phyloP scores from a whole-genome alignment of 2,113 vertebrate species.

The Polypterus senegalus region DNA sequence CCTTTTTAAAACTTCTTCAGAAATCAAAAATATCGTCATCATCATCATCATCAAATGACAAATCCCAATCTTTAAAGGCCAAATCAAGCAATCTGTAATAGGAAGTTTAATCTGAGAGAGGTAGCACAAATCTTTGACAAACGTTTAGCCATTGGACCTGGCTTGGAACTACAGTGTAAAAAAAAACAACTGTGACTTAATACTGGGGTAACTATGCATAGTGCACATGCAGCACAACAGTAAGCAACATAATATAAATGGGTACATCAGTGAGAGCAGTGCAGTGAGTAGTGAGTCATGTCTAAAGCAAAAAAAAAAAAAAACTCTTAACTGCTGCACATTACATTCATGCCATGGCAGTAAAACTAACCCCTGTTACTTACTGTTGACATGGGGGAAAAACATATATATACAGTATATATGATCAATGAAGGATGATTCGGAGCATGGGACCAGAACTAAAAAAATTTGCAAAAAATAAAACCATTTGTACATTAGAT shows the following conservation, averaged over 20 bases:
- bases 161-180: too few relatives aligned
- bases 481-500: neutral
- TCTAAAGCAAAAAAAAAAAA: too few relatives aligned
- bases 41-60: constrained; percentile 85
- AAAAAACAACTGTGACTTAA: too few relatives aligned
- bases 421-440: constrained; percentile 57
- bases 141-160: too few relatives aligned
- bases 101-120: constrained; percentile 50
- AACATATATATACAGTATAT: constrained; percentile 35
- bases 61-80: constrained; percentile 87
- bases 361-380: constrained; percentile 41
- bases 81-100: constrained; percentile 83
- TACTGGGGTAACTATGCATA: too few relatives aligned
- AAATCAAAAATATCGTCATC: constrained; percentile 89
- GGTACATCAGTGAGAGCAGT: too few relatives aligned
- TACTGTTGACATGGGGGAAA: constrained; percentile 50
- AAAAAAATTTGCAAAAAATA: constrained; percentile 38
- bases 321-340: neutral
- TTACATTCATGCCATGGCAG: constrained; percentile 21
- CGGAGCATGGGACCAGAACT: constrained; percentile 50
- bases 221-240: too few relatives aligned
- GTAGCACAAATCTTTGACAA: too few relatives aligned
- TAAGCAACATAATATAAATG: too few relatives aligned
- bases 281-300: too few relatives aligned
- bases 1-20: constrained; percentile 63